Conservation (phyloP, 2,888 invertebrate species). For the Rhagonycha fulva region DNA sequence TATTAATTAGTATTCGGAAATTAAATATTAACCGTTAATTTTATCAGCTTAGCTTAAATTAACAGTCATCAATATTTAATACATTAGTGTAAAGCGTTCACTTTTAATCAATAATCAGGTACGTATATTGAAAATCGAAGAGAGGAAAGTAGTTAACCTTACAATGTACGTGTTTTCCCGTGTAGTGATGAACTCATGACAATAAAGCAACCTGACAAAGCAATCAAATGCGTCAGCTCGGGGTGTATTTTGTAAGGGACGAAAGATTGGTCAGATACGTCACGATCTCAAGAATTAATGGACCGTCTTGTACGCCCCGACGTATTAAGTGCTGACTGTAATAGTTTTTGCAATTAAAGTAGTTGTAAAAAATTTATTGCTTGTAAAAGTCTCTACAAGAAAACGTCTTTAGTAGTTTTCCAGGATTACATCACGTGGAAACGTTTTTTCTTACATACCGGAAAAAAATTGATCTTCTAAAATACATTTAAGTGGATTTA, state of each 20-base stretch:
- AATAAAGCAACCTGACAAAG: constrained; percentile 55
- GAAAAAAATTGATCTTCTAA: neutral
- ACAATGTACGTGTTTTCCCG: constrained; percentile 34
- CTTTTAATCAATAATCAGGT: neutral
- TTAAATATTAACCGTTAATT: neutral
- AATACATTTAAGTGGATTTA: neutral
- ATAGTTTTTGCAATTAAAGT: constrained; percentile 30
- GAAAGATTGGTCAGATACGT: constrained; percentile 53
- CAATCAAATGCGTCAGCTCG: constrained; percentile 50
- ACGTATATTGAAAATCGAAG: neutral
- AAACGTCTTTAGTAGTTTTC: neutral
- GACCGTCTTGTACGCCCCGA: constrained; percentile 28
- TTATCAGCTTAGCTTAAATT: neutral
- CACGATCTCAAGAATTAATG: constrained; percentile 41
- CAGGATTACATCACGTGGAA: neutral
- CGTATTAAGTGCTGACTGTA: constrained; percentile 28
- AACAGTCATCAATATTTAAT: neutral
- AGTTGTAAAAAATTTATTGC: constrained; percentile 25
- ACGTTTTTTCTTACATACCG: neutral
- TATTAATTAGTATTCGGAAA: neutral
- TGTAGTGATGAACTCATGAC: constrained; percentile 48
- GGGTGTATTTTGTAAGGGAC: constrained; percentile 38
- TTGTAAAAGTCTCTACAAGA: neutral
- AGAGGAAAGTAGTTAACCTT: neutral
- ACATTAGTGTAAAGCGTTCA: neutral